Conservation (phyloP, 2,113 vertebrate genomes). For the Hiodon tergisus region DNA sequence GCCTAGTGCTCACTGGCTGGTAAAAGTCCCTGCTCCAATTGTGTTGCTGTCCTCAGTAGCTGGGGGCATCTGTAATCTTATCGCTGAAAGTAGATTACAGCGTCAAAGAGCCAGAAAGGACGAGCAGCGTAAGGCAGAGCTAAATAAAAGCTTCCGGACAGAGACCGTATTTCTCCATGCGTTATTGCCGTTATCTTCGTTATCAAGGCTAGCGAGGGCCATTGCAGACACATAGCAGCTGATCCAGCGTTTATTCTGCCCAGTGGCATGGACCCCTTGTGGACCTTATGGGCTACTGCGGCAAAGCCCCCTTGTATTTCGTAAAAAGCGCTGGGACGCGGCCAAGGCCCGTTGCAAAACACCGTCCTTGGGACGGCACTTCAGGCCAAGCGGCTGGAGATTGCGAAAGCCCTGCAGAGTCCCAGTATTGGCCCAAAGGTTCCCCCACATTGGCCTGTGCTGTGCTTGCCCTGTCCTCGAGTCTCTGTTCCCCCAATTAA, state of each 20-base stretch:
- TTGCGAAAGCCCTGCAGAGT: slow-evolving; percentile 9
- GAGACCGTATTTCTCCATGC: background rate
- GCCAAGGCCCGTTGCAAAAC: slow-evolving; percentile 10
- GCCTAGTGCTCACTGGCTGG: too few relatives aligned
- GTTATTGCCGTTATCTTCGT: background rate
- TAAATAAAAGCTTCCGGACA: background rate
- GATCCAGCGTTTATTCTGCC: slow-evolving; percentile 8
- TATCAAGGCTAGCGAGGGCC: background rate
- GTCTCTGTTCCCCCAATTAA: background rate
- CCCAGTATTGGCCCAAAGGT: background rate
- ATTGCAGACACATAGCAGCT: background rate
- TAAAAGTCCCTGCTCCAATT: too few relatives aligned
- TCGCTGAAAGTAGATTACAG: too few relatives aligned
- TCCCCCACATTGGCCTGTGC: background rate
- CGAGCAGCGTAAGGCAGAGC: too few relatives aligned
- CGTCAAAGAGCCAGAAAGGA: too few relatives aligned
- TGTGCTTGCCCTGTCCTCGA: background rate
- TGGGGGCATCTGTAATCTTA: too few relatives aligned
- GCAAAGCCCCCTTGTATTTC: background rate
- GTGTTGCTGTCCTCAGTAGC: too few relatives aligned
- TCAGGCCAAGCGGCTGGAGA: background rate
- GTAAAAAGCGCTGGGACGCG: background rate
- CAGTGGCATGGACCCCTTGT: background rate
- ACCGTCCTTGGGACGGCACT: background rate
- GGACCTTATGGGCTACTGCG: background rate